These are phyloP conservation scores for Himalopsyche tibetana DNA, from an alignment of 2,888 invertebrate genomes.

Conservation along the genomic window DNA sequence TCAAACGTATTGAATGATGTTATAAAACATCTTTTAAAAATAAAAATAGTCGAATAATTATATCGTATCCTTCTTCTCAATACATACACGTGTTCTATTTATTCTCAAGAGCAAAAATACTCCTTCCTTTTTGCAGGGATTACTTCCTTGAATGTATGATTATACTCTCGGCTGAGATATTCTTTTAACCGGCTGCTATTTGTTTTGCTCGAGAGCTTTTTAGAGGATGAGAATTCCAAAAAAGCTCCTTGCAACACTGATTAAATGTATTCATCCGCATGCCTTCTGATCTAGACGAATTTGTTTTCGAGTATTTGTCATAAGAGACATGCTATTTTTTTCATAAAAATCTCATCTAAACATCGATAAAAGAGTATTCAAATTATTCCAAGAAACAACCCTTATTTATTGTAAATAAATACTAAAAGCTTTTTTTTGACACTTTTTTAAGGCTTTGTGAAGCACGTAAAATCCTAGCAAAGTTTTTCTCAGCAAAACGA, in stretches of 20 bases:
- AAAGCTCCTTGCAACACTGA: conserved; percentile 24
- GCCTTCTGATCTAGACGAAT: conserved; percentile 22
- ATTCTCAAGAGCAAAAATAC: background rate
- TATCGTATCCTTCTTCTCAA: background rate
- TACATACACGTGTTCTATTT: background rate
- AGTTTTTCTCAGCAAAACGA: no score
- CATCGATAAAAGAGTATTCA: no score
- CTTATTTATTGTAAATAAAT: no score
- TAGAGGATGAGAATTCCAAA: conserved; percentile 3
- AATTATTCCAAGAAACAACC: no score
- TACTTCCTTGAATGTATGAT: background rate
- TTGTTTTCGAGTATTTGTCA: conserved; percentile 9
- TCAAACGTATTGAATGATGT: no score
- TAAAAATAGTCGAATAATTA: background rate
- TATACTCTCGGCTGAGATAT: conserved; percentile 19
- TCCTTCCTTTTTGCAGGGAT: background rate
- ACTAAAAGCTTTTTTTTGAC: no score
- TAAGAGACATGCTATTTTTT: background rate
- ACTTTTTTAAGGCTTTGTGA: no score
- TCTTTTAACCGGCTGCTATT: conserved; percentile 23
- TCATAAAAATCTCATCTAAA: no score
- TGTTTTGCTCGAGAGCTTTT: conserved; percentile 26
- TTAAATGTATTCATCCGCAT: conserved; percentile 34
- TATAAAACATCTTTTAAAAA: no score
- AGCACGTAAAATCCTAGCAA: no score